Base-by-base conservation (phyloP, 2,797 vertebrate genomes). In the Mus minutoides region DNA sequence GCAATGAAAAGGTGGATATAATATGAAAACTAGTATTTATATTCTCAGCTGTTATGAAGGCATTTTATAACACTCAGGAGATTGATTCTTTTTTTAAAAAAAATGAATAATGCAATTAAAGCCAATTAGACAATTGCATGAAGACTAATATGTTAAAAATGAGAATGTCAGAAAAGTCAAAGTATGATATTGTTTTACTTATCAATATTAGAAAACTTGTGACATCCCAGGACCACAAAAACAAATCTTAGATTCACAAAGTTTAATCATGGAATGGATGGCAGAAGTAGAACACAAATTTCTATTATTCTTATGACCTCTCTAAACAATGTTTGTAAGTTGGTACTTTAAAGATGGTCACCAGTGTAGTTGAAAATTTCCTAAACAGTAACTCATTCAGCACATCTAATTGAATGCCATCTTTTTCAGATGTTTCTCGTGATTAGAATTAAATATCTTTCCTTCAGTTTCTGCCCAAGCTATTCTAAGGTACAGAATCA, bases 341-440 rank as follows among this genome's bases (percentile, higher is more conserved):
- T 84, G 9, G 4, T 43, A 62, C 58, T 89, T 34, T 91, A 76
- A 34, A 62, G 19, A 60, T 87, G 8, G 56, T 85, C 0, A 60
- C 37, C 52, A 3, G 2, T 91, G 3, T 93, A 56, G 2, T 24
- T 92, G 26, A 88, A 85, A 2, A 76, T 92, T 90, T 67, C 17
- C 5, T 11, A 29, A 77, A 19, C 46, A 84, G 26, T 58, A 62
- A 6, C 22, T 80, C 8, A 88, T 75, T 9, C 49, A 92, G 21
- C 6, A 8, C 11, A 87, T 88, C 58, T 91, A 4, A 82, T 22
- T 87, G 43, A 22, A 62, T 93, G 16, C 1, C 8, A 96, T 73
- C 60, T 88, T 93, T 58, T 88, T 96, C 19, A 94, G 84, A 93
- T 60, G 31, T 77, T 90, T 31, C 19, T 37, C 43, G 64, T 71